phyloP scores from a whole-genome alignment of 2,797 vertebrate genomes.

The Hephaestus fuliginosus region DNA sequence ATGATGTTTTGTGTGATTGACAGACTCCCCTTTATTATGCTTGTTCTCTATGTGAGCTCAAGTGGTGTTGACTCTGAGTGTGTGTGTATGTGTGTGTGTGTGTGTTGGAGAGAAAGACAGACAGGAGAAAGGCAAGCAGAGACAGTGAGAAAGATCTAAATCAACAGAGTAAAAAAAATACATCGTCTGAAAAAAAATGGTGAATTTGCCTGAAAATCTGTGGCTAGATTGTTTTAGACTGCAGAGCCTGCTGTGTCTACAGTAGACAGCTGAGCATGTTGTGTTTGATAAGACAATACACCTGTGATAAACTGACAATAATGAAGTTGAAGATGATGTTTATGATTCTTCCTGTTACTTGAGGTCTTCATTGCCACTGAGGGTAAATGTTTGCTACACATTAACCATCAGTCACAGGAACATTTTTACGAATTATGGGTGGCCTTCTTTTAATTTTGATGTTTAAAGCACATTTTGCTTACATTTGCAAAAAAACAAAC shows the following conservation, averaged over 20 bases:
- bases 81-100: conserved; percentile 1
- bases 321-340: not conserved
- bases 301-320: conserved; percentile 11
- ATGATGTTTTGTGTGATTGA: conserved; percentile 53
- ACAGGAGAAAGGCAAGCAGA: conserved; percentile 16
- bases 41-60: conserved; percentile 46
- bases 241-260: conserved; percentile 25
- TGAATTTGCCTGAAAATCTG: conserved; percentile 24
- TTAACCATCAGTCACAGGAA: too few relatives aligned
- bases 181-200: conserved; percentile 21
- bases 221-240: conserved; percentile 3
- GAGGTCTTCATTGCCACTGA: not conserved
- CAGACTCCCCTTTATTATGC: conserved; percentile 55
- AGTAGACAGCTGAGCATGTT: conserved; percentile 29
- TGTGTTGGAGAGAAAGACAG: conserved; percentile 31
- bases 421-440: not conserved
- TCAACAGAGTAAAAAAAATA: conserved; percentile 29
- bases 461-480: too few relatives aligned
- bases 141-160: conserved; percentile 44
- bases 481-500: too few relatives aligned
- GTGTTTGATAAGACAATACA: conserved; percentile 30
- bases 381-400: not conserved
- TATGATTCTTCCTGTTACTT: not conserved
- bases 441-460: not conserved
- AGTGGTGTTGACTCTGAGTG: conserved; percentile 47